Base-by-base conservation (phyloP, 2,113 vertebrate species). In the Corythaixoides concolor region DNA sequence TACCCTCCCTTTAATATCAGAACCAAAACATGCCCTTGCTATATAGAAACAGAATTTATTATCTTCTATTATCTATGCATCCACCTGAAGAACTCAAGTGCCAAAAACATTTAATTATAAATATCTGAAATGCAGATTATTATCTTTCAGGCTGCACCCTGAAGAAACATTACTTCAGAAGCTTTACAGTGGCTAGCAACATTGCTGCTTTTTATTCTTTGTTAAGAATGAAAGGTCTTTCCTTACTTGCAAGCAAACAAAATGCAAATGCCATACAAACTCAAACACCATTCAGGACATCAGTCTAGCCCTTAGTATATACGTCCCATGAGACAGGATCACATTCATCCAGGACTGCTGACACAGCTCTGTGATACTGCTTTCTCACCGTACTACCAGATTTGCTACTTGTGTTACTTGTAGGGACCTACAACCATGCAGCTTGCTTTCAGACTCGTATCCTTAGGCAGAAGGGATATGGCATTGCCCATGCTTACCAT, bases 141-240 rank as follows among this genome's bases (percentile, higher is more conserved):
- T 58, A 12, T 6, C 43, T 88, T 75, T 73, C 35, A 88, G 64
- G 17, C 47, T 50, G 78, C 20, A 85, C 27, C 45, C 52, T 76
- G 58, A 85, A 76, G n/a, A 94, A 83, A 83, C 20, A 35, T 43
- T 59, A 89, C 39, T 75, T 84, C 26, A 86, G 60, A 89, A 86
- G 60, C 56, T 37, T 81, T 52, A 84, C 30, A 45, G 2, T 56
- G 21, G 35, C 52, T 81, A 56, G 33, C 52, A 81, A 47, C 15
- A 32, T 17, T 0, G 0, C 9, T 56, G 56, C 21, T 64, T 89
- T 86, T 81, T 72, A 56, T 43, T 77, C 50, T 84, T 77, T 45
- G 17, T 49, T 39, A 77, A 74, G 47, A 62, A 84, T 33, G 5
- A 81, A 91, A 82, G 30, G 26, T 66, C 66, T 91, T 77, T 66